Base-by-base conservation (phyloP, 2,113 vertebrate genomes). In the Sitta europaea region DNA sequence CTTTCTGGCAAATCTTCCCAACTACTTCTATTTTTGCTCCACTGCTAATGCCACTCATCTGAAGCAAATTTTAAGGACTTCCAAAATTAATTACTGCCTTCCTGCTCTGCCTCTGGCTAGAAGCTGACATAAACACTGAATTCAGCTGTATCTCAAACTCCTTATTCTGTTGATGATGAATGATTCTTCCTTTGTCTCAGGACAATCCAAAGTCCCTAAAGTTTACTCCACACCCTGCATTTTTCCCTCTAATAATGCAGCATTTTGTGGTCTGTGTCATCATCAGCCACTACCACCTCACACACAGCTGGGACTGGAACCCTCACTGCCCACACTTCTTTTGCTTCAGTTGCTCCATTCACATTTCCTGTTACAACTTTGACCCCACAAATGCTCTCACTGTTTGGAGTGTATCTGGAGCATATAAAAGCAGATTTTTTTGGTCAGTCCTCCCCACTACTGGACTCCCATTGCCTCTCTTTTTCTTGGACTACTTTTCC, bases 1-100 rank as follows among this genome's bases (percentile, higher is more conserved):
- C 57, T 57, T 91, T 38, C 89, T 50, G 65, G 58, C 48, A 92
- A 53, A 94, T 89, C 68, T 91, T 90, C 71, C 67, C 73, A 86
- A 42, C 66, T 70, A 72, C 57, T 92, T 87, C 85, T 88, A 62
- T 83, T 92, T 95, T 93, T 21, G 5, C 68, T 92, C 59, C 57
- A 51, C 8, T 88, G 63, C 79, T 90, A 70, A 38, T 15, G 9
- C 55, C 79, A 92, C 72, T 95, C 91, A 94, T 66, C 48, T 84
- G 92, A 94, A 63, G 76, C 55, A 88, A 96, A 86, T 86, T 94
- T 73, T 84, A 59, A 94, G 76, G 61, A 91, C 91, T 91, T 96
- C 63, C 83, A 96, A 88, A 92, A 95, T 90, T 79, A 80, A 93
- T 94, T 80, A 71, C 68, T 62, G 86, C 61, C 76, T 88, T 94